Evolutionary conservation across 2,797 vertebrate genomes (phyloP).

Genomic region (Hippoglossus hippoglossus): DNA sequence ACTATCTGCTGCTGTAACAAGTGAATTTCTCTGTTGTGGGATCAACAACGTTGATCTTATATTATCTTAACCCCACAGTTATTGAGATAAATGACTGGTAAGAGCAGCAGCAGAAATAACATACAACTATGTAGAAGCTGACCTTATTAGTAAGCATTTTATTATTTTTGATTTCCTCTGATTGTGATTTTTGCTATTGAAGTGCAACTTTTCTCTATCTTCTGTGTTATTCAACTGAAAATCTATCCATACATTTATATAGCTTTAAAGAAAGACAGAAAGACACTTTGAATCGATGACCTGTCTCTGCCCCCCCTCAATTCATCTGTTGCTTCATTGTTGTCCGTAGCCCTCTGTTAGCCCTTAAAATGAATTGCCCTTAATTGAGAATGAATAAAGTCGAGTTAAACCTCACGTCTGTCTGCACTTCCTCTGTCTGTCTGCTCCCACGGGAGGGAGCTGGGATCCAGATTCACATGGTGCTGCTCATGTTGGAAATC

Average conservation of each 20-base stretch:
- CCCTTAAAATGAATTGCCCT: slow-evolving; percentile 23
- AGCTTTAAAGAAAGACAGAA: neutral
- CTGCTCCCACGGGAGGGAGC: slow-evolving; percentile 30
- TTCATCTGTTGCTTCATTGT: slow-evolving; percentile 23
- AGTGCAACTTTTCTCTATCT: neutral
- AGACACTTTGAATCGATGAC: neutral
- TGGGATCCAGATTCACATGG: slow-evolving; percentile 59
- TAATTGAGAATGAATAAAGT: slow-evolving; percentile 32
- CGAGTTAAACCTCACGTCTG: slow-evolving; percentile 7
- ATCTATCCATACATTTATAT: neutral
- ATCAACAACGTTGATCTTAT: too few relatives aligned
- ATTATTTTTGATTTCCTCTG: neutral
- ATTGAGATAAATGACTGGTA: neutral
- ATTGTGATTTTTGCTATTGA: neutral
- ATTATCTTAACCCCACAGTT: too few relatives aligned
- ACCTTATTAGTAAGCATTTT: neutral
- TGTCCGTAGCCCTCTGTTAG: slow-evolving; percentile 36
- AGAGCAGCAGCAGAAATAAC: neutral
- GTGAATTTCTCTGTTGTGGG: too few relatives aligned
- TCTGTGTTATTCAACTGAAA: neutral
- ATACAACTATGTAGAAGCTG: neutral
- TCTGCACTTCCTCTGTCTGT: slow-evolving; percentile 6
- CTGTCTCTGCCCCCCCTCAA: neutral
- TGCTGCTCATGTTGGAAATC: slow-evolving; percentile 66
- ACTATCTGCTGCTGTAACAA: too few relatives aligned